Conservation (phyloP, 2,797 vertebrate species). For the Caiman crocodilus region DNA sequence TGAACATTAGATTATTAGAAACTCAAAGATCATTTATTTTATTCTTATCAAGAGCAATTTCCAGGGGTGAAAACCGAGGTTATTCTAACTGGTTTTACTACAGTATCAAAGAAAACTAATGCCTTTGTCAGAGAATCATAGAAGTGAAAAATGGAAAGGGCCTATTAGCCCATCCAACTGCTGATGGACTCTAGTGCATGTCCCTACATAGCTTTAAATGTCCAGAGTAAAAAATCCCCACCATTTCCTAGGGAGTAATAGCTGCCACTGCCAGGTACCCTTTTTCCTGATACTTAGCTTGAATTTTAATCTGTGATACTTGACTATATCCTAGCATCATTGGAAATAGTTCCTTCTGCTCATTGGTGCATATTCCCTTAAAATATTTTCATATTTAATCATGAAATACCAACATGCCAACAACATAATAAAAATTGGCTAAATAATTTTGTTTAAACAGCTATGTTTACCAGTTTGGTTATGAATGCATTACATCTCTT, state of each 20-base stretch:
- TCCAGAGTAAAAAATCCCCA: background rate
- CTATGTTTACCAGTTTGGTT: too few relatives aligned
- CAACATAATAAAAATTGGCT: background rate
- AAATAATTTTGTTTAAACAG: too few relatives aligned
- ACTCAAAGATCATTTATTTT: background rate
- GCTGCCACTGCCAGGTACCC: background rate
- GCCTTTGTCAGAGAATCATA: background rate
- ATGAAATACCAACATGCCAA: background rate
- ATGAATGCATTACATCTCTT: background rate
- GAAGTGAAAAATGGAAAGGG: background rate
- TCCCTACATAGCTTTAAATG: background rate
- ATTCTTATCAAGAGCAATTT: background rate
- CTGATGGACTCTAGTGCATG: background rate
- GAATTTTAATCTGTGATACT: background rate
- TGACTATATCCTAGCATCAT: background rate
- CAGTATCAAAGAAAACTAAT: background rate
- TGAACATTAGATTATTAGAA: background rate
- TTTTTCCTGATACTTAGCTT: background rate
- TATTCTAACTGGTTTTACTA: background rate
- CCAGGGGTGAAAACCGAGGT: background rate
- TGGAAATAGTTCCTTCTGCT: background rate
- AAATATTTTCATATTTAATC: background rate
- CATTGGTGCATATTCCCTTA: background rate
- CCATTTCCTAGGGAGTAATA: background rate
- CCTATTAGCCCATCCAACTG: background rate